phyloP scores from a whole-genome alignment of 2,888 invertebrate species.

The Leucania comma region DNA sequence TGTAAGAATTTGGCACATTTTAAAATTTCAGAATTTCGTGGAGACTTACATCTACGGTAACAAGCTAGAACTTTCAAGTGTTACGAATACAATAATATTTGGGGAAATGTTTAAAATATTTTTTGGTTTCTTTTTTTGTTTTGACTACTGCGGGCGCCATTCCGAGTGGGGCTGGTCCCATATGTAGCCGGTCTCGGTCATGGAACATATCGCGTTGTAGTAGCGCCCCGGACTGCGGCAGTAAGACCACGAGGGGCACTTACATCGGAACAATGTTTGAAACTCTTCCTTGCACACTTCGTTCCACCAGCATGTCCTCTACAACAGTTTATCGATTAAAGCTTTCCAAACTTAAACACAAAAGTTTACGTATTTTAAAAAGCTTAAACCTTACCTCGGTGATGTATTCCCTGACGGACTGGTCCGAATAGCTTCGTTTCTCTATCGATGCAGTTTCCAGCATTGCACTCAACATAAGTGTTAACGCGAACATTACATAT shows the following conservation, averaged over 20 bases:
- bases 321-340: constrained; percentile 67
- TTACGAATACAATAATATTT: constrained; percentile 47
- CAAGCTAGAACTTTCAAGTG: constrained; percentile 57
- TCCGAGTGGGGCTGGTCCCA: constrained; percentile 94
- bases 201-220: constrained; percentile 97
- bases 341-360: not conserved
- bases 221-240: constrained; percentile 97
- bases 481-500: constrained; percentile 81
- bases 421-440: constrained; percentile 95
- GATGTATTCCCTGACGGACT: constrained; percentile 95
- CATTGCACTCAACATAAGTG: constrained; percentile 81
- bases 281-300: constrained; percentile 98
- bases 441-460: constrained; percentile 82
- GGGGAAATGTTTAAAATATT: constrained; percentile 28
- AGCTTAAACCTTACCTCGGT: constrained; percentile 92
- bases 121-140: constrained; percentile 13
- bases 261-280: constrained; percentile 96
- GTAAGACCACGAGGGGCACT: constrained; percentile 97
- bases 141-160: constrained; percentile 81
- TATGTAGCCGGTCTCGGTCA: constrained; percentile 97
- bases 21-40: constrained; percentile 59
- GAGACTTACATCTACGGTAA: constrained; percentile 59
- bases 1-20: constrained; percentile 79
- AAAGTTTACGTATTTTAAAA: constrained; percentile 23
- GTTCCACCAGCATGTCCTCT: constrained; percentile 98